These are phyloP conservation scores for Nebria ingens DNA, from an alignment of 1,140 invertebrate species.

Conservation along the genomic window DNA sequence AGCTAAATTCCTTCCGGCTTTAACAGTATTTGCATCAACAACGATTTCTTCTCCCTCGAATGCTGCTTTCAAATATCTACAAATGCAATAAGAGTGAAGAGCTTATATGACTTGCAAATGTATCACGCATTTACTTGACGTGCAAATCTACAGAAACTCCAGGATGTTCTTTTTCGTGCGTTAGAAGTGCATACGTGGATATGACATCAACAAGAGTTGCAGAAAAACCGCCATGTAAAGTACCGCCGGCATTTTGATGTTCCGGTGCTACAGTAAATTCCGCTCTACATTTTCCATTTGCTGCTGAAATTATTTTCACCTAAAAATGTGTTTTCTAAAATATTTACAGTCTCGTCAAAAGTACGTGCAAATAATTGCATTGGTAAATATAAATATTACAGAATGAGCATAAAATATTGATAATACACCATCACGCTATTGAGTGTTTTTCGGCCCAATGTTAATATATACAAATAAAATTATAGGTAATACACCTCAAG, in stretches of 20 bases:
- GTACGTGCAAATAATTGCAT: too few relatives aligned
- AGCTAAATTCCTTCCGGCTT: conserved; percentile 64
- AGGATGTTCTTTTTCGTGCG: conserved; percentile 44
- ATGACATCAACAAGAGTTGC: conserved; percentile 72
- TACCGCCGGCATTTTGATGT: conserved; percentile 63
- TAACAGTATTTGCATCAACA: conserved; percentile 69
- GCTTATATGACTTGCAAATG: background rate
- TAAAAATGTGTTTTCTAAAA: too few relatives aligned
- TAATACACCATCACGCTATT: too few relatives aligned
- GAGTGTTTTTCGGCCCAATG: too few relatives aligned
- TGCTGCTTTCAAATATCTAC: conserved; percentile 61
- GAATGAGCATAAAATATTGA: too few relatives aligned
- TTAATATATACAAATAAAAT: too few relatives aligned
- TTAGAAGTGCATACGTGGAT: conserved; percentile 70
- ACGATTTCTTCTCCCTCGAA: conserved; percentile 65
- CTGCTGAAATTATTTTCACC: conserved; percentile 57
- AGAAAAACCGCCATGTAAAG: conserved; percentile 75
- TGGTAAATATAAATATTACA: too few relatives aligned
- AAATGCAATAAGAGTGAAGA: conserved; percentile 17
- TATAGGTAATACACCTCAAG: too few relatives aligned
- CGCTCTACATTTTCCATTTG: conserved; percentile 54
- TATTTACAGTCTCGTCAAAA: too few relatives aligned
- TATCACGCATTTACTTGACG: conserved; percentile 44
- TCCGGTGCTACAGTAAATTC: conserved; percentile 68
- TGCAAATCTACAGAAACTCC: conserved; percentile 67